Base-by-base conservation (phyloP, 2,888 invertebrate species). In the Clivina fossor region DNA sequence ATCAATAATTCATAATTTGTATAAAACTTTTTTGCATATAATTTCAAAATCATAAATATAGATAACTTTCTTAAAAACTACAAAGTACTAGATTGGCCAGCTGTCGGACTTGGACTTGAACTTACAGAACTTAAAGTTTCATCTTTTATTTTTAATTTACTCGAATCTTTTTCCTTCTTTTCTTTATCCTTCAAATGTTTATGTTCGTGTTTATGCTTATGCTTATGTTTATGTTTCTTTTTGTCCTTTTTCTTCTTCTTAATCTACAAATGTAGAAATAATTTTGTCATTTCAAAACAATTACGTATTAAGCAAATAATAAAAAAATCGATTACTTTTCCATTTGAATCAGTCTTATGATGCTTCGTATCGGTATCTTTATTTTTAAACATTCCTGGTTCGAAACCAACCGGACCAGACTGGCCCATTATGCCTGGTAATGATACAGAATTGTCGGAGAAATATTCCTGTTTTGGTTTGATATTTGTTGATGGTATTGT, bases 181-280 rank as follows among this genome's bases (percentile, higher is more conserved):
- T 77, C 75, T 67, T 83, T 79, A 46, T 82, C 74, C 61, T 76
- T 66, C 58, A 72, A 70, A 62, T 80, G 78, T 58, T 80, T 78
- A 63, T 82, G 80, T 57, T 81, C 77, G 59, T 80, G 80, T 61
- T 81, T 88, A 69, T 91, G 90, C 65, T 90, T 92, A 69, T 93
- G 90, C 68, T 92, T 93, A 68, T 93, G 92, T 70, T 93, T 93
- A 70, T 94, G 92, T 70, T 93, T 94, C 73, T 93, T 84, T 67
- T 86, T 87, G 66, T 88, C 84, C 64, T 89, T 88, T 40, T 87
- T 85, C 65, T 88, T 87, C 70, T 87, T 86, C 73, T 86, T 85
- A 47, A 69, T 65, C 61, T 71, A 65, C 24, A 64, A 62, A 48
- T 59, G 54, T 16, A 28, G 9, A 40, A 22, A 16, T 26, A 5